A percentile compares a stretch with the other conserved stretches of the same genome.
These are phyloP conservation scores for Frieseomelitta varia DNA, from an alignment of 1,140 invertebrate species.

Conservation along the genomic window DNA sequence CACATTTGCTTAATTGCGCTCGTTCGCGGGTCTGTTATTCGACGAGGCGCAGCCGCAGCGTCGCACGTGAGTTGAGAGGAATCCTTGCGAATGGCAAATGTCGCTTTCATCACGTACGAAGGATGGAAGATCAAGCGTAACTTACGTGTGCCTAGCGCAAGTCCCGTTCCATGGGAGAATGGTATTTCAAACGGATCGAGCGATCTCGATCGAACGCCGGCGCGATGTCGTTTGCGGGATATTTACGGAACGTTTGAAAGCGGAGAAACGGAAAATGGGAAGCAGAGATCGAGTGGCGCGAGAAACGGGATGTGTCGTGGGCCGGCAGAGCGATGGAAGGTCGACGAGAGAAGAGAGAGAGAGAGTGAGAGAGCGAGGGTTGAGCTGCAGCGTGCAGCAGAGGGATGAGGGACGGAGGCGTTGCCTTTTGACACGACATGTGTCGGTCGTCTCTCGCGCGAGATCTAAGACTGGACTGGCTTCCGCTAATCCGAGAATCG, in stretches of 20 bases:
- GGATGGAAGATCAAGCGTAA: background rate
- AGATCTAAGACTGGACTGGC: slow-evolving; percentile 79
- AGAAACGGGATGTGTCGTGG: slow-evolving; percentile 33
- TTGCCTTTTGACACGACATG: slow-evolving; percentile 73
- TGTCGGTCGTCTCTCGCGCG: slow-evolving; percentile 75
- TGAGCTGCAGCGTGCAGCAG: background rate
- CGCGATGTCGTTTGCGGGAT: slow-evolving; percentile 26
- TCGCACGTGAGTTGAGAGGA: slow-evolving; percentile 10
- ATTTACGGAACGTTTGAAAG: slow-evolving; percentile 68
- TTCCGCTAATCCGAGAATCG: slow-evolving; percentile 82
- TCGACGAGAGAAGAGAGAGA: slow-evolving; percentile 6
- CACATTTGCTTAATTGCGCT: slow-evolving; percentile 70
- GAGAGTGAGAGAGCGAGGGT: background rate
- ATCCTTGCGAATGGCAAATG: background rate
- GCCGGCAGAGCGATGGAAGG: slow-evolving; percentile 22
- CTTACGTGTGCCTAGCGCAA: too few relatives aligned
- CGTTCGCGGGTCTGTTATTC: slow-evolving; percentile 52
- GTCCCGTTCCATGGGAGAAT: background rate
- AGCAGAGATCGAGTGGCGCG: slow-evolving; percentile 56
- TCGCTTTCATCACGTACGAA: too few relatives aligned
- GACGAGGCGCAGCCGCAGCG: slow-evolving; percentile 52
- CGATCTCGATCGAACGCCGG: slow-evolving; percentile 1
- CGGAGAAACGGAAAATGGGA: slow-evolving; percentile 66
- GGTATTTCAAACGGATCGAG: background rate
- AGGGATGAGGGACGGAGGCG: slow-evolving; percentile 20